Base-by-base conservation (phyloP, 2,888 invertebrate genomes). In the Mythimna ferrago region DNA sequence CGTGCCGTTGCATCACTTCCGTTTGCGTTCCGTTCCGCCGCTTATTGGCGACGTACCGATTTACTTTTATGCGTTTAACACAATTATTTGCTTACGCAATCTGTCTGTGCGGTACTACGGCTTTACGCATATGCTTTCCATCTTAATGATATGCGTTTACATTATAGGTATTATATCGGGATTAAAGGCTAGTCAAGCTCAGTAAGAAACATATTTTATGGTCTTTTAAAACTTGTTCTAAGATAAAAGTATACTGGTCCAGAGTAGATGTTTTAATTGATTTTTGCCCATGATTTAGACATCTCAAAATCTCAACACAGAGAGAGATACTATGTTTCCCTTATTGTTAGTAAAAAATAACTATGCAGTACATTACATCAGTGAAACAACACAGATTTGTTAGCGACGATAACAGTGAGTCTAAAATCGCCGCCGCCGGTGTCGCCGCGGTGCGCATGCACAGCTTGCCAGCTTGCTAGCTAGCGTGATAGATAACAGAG, bases 1-100 rank as follows among this genome's bases (percentile, higher is more conserved):
- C 93, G 93, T 90, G 92, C 92, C 89, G 92, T 96, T 95, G 94
- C 96, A 95, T 95, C 95, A 95, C 95, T 95, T 95, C 95, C 96
- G 95, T 91, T 93, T 93, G 90, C 93, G 95, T 94, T 94, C 93
- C 93, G 94, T 94, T 94, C 92, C 89, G 91, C 92, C 91, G 92
- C 90, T 89, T 89, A 89, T 92, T 90, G 89, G 87, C 90, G 91
- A 90, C 91, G 92, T 91, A 93, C 92, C 89, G 90, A 92, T 92
- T 91, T 92, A 91, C 89, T 92, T 92, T 90, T 89, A 90, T 88
- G 87, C 86, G 87, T 85, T 89, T 88, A 87, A 84, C 83, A 87
- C 84, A 80, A 87, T 86, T 83, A 82, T 80, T 87, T 79, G 79
- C 78, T 86, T 85, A 70, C 80, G 81, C 79, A 87, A 86, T 80